Percentiles rank a stretch among this genome's conserved stretches.
phyloP scores from a whole-genome alignment of 1,140 invertebrate genomes.

The Bombyx mori region DNA sequence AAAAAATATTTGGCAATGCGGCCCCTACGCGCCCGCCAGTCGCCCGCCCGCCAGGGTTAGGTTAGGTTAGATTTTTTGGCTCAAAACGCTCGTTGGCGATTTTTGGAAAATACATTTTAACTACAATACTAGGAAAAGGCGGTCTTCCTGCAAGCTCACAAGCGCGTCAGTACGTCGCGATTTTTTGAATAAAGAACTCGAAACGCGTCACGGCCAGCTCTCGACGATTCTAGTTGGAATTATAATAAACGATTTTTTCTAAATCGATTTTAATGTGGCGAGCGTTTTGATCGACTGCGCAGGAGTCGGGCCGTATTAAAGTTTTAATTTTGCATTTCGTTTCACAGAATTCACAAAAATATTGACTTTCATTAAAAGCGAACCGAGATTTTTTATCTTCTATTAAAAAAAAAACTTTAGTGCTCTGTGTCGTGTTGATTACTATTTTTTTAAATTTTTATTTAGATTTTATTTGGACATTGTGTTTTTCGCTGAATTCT shows the following conservation, averaged over 20 bases:
- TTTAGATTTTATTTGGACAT: conserved; percentile 52
- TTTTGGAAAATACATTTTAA: conserved; percentile 60
- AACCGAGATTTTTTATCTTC: conserved; percentile 41
- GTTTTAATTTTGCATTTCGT: conserved; percentile 27
- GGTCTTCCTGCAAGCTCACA: conserved; percentile 43
- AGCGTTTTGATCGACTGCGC: conserved; percentile 37
- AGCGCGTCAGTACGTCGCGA: conserved; percentile 51
- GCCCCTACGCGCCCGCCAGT: conserved; percentile 68
- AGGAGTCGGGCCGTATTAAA: conserved; percentile 26
- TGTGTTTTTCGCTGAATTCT: conserved; percentile 49
- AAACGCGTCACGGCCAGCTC: conserved; percentile 30
- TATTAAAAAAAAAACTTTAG: conserved; percentile 48
- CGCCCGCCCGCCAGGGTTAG: conserved; percentile 68
- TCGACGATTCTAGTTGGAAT: conserved; percentile 52
- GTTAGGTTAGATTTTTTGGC: conserved; percentile 71
- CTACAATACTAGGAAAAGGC: conserved; percentile 50
- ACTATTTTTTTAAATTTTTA: conserved; percentile 30
- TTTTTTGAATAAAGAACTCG: conserved; percentile 56
- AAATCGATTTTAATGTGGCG: conserved; percentile 23
- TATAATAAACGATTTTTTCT: conserved; percentile 7
- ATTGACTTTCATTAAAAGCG: conserved; percentile 38
- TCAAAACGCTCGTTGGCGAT: conserved; percentile 61
- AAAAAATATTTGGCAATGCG: conserved; percentile 72
- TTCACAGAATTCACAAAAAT: conserved; percentile 32
- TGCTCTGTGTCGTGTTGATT: conserved; percentile 66